A percentile compares a stretch with the other conserved stretches of the same genome.
These are phyloP conservation scores for Petrocephalus zakoni DNA, from an alignment of 2,113 vertebrate species.

Conservation along the genomic window DNA sequence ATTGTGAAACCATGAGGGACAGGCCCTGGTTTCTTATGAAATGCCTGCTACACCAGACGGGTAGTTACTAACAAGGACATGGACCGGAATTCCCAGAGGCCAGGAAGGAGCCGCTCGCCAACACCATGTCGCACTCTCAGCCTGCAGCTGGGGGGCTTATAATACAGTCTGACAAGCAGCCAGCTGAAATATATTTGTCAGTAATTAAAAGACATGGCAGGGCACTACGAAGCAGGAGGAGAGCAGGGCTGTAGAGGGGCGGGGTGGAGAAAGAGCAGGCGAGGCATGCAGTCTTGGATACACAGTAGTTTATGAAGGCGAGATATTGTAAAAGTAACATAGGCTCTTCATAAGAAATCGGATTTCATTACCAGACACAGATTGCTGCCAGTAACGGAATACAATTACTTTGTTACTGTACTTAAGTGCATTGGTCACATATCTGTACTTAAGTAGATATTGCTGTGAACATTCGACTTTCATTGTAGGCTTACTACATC, in stretches of 20 bases:
- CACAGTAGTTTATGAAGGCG: background rate
- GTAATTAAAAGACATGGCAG: background rate
- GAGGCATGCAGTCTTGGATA: background rate
- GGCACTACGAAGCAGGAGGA: background rate
- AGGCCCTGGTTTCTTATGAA: background rate
- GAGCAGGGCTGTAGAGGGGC: background rate
- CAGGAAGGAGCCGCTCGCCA: background rate
- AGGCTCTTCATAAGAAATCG: background rate
- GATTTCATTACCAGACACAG: background rate
- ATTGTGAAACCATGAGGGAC: background rate
- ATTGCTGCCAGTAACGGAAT: background rate
- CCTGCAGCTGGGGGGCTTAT: background rate
- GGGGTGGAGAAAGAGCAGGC: background rate
- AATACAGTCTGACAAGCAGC: background rate
- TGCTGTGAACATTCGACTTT: background rate
- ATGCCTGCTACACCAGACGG: background rate
- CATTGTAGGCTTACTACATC: background rate
- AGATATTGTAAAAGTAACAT: background rate
- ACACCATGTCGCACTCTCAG: background rate
- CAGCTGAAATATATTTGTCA: background rate
- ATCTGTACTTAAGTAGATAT: background rate
- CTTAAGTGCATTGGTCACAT: background rate
- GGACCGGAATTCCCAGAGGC: background rate
- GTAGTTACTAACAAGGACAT: background rate
- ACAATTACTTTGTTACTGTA: background rate